Conservation (phyloP, 37 sponge, comb jelly and placozoan genomes). For the Petrosia ficiformis region DNA sequence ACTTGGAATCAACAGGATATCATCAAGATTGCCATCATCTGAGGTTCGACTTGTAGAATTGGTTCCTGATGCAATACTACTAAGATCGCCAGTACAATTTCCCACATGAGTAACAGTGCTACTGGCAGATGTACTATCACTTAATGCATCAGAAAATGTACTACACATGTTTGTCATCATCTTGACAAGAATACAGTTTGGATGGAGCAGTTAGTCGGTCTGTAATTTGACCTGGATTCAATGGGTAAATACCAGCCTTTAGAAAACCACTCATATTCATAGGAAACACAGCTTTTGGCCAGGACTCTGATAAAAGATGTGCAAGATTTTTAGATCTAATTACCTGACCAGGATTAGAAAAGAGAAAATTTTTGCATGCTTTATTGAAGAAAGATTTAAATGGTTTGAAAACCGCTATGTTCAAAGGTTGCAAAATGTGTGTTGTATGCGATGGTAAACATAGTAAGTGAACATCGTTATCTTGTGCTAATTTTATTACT, state of each 20-base stretch:
- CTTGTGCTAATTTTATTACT: no score
- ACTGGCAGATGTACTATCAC: no score
- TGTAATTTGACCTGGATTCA: constrained; percentile 41
- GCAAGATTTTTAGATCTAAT: constrained; percentile 40
- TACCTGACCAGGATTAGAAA: constrained; percentile 30
- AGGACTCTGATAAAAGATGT: constrained; percentile 26
- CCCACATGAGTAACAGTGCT: no score
- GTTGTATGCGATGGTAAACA: no score
- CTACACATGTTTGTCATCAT: background rate
- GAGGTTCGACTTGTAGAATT: no score
- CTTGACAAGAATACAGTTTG: constrained; percentile 5
- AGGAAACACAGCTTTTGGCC: constrained; percentile 32
- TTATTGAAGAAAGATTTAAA: constrained; percentile 39
- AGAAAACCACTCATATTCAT: constrained; percentile 44
- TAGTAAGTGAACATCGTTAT: no score
- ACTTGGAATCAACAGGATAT: no score
- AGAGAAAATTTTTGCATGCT: constrained; percentile 30
- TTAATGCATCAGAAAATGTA: no score
- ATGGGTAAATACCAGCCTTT: constrained; percentile 31
- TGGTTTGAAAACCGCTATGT: constrained; percentile 48
- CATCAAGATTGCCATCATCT: no score
- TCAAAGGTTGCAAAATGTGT: constrained; percentile 55
- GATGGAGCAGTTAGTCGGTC: constrained; percentile 39
- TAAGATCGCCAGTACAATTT: no score
- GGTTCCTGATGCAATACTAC: no score